Percentiles rank a stretch among this genome's conserved stretches.
phyloP scores from a whole-genome alignment of 2,113 vertebrate species.

The Dasypus novemcinctus region DNA sequence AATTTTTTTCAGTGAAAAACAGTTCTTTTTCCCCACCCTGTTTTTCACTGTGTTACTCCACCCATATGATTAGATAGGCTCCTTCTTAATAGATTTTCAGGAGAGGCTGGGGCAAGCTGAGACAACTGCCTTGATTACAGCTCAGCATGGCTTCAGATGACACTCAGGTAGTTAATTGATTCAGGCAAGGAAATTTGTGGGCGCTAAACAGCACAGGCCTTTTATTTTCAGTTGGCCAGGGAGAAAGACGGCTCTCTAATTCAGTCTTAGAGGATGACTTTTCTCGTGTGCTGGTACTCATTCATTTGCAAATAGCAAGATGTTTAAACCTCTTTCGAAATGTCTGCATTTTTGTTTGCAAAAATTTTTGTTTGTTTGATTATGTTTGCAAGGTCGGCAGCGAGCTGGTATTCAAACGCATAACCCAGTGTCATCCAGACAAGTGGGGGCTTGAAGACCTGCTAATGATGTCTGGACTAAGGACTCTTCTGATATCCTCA shows the following conservation, averaged over 20 bases:
- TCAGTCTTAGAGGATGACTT: not conserved
- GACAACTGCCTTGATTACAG: not conserved
- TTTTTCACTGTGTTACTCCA: not conserved
- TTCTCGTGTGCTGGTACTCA: not conserved
- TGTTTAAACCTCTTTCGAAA: not conserved
- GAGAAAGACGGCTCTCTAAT: not conserved
- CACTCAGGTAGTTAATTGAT: not conserved
- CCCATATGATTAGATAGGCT: not conserved
- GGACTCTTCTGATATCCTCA: not conserved
- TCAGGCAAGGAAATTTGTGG: not conserved
- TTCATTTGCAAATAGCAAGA: slow-evolving; percentile 23
- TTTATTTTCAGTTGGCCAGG: not conserved
- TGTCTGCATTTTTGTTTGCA: not conserved
- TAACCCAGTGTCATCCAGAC: not conserved
- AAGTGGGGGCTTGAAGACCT: not conserved
- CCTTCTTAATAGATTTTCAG: not conserved
- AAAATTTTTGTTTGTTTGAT: no score
- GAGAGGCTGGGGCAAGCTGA: not conserved
- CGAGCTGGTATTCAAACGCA: not conserved
- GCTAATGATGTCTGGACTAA: not conserved
- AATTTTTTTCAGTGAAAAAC: not conserved
- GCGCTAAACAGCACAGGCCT: not conserved
- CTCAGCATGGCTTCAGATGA: not conserved
- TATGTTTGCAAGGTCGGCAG: not conserved
- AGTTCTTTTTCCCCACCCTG: not conserved